Evolutionary conservation across 2,113 vertebrate species (phyloP), one percentile per base, ranked within the genome.

Genomic region (Bolborhynchus lineola): DNA sequence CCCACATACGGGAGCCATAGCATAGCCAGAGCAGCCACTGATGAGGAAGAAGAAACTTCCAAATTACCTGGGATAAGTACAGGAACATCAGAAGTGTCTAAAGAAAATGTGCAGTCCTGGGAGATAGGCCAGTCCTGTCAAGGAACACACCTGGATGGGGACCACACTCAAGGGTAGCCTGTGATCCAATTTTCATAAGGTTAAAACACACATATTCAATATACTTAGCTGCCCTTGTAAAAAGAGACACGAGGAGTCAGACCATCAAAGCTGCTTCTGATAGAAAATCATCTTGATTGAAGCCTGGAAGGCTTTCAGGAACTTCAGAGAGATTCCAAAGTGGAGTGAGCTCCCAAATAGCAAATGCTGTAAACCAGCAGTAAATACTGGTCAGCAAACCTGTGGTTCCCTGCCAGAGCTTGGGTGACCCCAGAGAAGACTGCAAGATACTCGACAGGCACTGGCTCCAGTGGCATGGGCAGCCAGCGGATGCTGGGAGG

Each of bases 331-430:
- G 17, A 11, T 49, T 16, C 6, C 24, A 9, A 83, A 13, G 18
- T 0, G 2, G 12, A 75, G 16, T 2, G 3, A 26, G 55, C 42
- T 71, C 67, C 8, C 1, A 1, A 11, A 19, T 0, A 71, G 19
- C 42, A 68, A 67, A 53, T 33, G 16, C 46, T 47, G 7, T 13
- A 41, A 82, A 21, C 0, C 25, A 47, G 46, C 13, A 21, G 5
- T 24, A n/a, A 72, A 24, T 4, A 19, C 16, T 13, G 11, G 50
- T 63, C 59, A 80, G 26, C 18, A 35, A 25, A 26, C 6, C 12
- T 9, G 29, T 3, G 6, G 42, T 28, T 6, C 33, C 26, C 53
- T 31, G 60, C 17, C 24, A 39, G 42, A 16, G 52, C 11, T 3
- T 20, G 35, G 44, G 13, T 33, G n/a, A 3, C 8, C 11, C 39